Evolutionary conservation across 2,797 vertebrate species (phyloP).

Genomic region (Mycteria americana): DNA sequence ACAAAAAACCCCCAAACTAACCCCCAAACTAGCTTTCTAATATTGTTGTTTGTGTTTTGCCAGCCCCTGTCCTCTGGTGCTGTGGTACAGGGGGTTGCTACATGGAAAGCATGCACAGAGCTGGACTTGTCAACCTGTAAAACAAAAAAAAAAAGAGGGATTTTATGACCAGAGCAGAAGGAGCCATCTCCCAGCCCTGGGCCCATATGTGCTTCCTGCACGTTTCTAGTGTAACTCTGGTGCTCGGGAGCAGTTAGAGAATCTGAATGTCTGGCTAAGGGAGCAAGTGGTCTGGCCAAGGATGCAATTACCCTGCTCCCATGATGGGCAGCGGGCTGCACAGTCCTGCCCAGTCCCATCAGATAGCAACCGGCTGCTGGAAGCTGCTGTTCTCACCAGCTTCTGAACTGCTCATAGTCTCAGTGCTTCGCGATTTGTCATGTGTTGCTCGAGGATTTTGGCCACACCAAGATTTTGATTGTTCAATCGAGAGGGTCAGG

Average conservation of each 20-base stretch:
- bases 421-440: rapidly evolving
- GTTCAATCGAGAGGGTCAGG: not conserved
- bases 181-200: not conserved
- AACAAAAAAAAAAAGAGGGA: not conserved
- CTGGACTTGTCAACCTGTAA: not conserved
- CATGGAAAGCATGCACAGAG: not conserved
- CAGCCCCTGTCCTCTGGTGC: not conserved
- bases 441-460: not conserved
- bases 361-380: not conserved
- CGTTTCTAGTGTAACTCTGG: not conserved
- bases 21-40: not conserved
- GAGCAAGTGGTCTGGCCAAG: not conserved
- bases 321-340: not conserved
- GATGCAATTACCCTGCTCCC: not conserved
- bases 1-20: not conserved
- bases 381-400: rapidly evolving
- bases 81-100: not conserved
- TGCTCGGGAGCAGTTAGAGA: not conserved
- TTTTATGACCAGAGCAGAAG: not conserved
- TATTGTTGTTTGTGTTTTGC: not conserved
- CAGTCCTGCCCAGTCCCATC: not conserved
- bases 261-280: conserved; percentile 12
- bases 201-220: not conserved
- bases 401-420: rapidly evolving
- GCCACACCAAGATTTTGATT: rapidly evolving